A percentile compares a stretch with the other conserved stretches of the same genome.
Evolutionary conservation across 2,113 vertebrate genomes (phyloP).

Genomic region (Mesembrinibis cayennensis): DNA sequence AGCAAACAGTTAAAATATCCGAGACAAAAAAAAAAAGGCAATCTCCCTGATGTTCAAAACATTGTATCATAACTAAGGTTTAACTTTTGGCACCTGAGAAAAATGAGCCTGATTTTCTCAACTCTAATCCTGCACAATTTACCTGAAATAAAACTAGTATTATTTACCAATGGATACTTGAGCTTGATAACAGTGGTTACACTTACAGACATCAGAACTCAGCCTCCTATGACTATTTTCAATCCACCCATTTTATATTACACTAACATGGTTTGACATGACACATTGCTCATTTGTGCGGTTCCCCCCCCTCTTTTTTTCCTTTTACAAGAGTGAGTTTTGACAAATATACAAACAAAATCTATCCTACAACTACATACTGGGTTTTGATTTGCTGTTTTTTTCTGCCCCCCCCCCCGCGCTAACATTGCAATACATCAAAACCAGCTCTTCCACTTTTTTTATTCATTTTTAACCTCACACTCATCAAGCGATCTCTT

Average conservation of each 20-base stretch:
- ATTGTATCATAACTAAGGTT: neutral
- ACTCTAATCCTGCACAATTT: neutral
- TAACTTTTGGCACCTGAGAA: neutral
- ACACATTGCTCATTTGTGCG: neutral
- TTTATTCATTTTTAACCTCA: neutral
- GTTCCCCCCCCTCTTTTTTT: neutral
- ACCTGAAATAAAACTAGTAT: neutral
- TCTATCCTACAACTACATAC: neutral
- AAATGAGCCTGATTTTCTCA: neutral
- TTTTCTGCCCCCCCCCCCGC: neutral
- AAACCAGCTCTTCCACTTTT: neutral
- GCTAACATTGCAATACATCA: neutral
- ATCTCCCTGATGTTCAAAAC: neutral
- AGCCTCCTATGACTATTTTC: neutral
- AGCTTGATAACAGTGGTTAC: neutral
- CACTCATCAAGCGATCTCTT: neutral
- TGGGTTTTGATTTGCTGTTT: neutral
- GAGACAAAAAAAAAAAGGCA: neutral
- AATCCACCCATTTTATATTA: neutral
- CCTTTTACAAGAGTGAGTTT: neutral
- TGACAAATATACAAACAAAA: neutral
- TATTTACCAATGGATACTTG: neutral
- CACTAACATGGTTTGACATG: neutral
- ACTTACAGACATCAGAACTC: neutral
- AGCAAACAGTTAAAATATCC: neutral